A percentile compares a stretch with the other conserved stretches of the same genome.
Conservation (phyloP, 2,797 vertebrate genomes). For the Thunnus albacares region DNA sequence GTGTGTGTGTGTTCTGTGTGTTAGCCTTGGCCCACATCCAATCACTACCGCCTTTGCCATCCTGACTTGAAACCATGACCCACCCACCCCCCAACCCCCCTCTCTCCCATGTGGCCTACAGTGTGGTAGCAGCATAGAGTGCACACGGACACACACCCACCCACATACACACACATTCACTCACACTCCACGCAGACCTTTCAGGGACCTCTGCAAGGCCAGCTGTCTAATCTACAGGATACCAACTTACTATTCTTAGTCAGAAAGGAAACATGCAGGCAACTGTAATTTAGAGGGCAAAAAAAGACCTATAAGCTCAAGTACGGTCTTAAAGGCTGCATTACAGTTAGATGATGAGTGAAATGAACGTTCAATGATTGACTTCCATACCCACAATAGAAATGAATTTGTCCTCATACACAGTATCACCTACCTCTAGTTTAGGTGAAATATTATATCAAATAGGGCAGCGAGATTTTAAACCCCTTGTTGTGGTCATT, state of each 20-base stretch:
- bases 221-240: conserved; percentile 54
- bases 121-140: conserved; percentile 36
- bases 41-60: conserved; percentile 65
- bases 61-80: conserved; percentile 59
- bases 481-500: neutral
- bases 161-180: conserved; percentile 13
- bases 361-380: neutral
- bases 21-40: conserved; percentile 70
- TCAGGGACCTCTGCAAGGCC: conserved; percentile 54
- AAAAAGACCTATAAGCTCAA: neutral
- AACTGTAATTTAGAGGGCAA: conserved; percentile 28
- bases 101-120: conserved; percentile 36
- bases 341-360: neutral
- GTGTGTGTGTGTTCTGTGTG: conserved; percentile 41
- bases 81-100: neutral
- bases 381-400: neutral
- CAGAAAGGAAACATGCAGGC: conserved; percentile 54
- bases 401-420: neutral
- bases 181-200: conserved; percentile 25
- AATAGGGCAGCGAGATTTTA: too few species aligned
- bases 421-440: neutral
- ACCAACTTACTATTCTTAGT: conserved; percentile 61
- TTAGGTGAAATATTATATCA: neutral
- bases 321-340: neutral
- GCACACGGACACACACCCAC: conserved; percentile 23